Percentiles rank a stretch among this genome's conserved stretches.
Conservation (phyloP, 2,113 vertebrate genomes). For the Spilogale gracilis region DNA sequence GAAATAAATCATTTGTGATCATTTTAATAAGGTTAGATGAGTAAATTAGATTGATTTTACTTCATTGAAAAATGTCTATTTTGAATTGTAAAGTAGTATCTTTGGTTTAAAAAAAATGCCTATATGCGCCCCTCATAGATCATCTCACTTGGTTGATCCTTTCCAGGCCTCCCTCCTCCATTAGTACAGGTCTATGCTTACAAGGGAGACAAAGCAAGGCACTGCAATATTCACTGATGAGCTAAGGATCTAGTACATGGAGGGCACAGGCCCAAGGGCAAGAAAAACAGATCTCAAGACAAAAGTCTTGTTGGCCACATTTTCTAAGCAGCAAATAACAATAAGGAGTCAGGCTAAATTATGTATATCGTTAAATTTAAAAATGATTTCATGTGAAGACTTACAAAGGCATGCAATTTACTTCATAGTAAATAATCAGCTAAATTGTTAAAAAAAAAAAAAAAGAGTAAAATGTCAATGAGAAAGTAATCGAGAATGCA, state of each 20-base stretch:
- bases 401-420: not conserved
- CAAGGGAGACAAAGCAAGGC: not conserved
- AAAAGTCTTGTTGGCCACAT: not conserved
- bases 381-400: not conserved
- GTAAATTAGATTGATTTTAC: slow-evolving; percentile 32
- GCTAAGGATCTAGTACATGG: not conserved
- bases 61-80: not conserved
- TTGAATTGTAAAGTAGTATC: not conserved
- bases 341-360: not conserved
- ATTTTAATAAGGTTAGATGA: not conserved
- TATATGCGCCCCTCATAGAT: not conserved
- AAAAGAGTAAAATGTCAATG: not conserved
- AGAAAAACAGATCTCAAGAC: not conserved
- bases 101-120: not conserved
- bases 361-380: not conserved
- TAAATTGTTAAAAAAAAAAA: not conserved
- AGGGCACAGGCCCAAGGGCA: not conserved
- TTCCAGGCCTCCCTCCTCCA: not conserved
- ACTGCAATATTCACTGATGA: not conserved
- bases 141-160: not conserved
- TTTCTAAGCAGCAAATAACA: not conserved
- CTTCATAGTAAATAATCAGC: not conserved
- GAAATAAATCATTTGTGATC: slow-evolving; percentile 46
- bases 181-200: not conserved
- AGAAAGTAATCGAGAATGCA: not conserved